Evolutionary conservation across 2,888 invertebrate species (phyloP).

Genomic region (Apomyelois bistriatella): DNA sequence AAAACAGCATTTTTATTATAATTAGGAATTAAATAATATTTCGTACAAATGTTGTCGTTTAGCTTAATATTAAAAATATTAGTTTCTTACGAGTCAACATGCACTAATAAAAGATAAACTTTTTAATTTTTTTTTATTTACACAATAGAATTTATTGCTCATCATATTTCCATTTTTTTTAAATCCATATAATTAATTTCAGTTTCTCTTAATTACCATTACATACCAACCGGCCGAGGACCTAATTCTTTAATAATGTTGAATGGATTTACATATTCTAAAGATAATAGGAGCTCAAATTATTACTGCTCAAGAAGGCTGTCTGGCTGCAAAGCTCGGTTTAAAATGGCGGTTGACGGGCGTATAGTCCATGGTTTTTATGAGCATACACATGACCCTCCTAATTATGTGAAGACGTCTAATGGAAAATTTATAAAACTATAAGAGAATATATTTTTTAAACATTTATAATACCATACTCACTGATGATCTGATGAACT

Average conservation of each 20-base stretch:
- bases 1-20: no score
- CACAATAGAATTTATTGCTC: no score
- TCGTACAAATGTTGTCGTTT: no score
- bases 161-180: no score
- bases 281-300: constrained; percentile 36
- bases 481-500: not conserved
- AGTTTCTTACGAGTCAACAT: no score
- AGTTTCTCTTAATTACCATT: not conserved
- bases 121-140: no score
- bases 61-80: no score
- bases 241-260: constrained; percentile 29
- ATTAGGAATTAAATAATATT: no score
- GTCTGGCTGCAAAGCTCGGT: constrained; percentile 22
- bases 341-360: constrained; percentile 14
- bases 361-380: constrained; percentile 5
- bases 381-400: constrained; percentile 16
- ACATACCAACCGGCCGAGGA: constrained; percentile 30
- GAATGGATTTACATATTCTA: constrained; percentile 33
- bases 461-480: not conserved
- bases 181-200: not conserved
- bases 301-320: constrained; percentile 25
- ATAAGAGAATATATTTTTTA: not conserved
- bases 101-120: no score
- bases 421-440: constrained; percentile 13
- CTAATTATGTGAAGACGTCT: constrained; percentile 15